Evolutionary conservation across 2,113 vertebrate species (phyloP), one percentile per base, ranked within the genome.

Genomic region (Hiodon alosoides): DNA sequence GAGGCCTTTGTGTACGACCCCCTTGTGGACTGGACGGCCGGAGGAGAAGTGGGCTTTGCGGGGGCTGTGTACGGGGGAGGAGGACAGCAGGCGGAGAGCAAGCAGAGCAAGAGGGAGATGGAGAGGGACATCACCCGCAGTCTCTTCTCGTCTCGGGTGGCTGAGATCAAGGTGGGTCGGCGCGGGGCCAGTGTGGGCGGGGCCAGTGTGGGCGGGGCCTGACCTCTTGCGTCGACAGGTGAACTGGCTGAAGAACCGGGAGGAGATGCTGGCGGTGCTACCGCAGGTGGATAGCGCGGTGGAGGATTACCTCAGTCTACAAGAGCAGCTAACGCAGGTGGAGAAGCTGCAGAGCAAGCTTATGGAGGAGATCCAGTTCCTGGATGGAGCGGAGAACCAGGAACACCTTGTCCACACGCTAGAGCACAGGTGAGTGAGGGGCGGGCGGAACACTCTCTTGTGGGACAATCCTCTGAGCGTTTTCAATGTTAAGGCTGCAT

Each of bases 1-100:
- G 97, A 99, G 79, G 97, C 97, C 69, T 99, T 99, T 68, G 97
- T 99, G 48, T 99, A 99, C 71, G 97, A 99, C 77, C 97, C 97
- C 0, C 88, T 99, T 87, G 97, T 99, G 83, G 97, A 99, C 88
- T 99, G 97, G 97, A 99, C 97, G 0, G 96, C 97, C 0, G 96
- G 97, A 9, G 97, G 97, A 0, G 97, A 99, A 88, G 95, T 96
- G 52, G 97, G 97, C 1, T 98, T 99, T 67, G 97, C 97, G 2
- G 97, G 97, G 1, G 97, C 97, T 0, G 97, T 99, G 51, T 99
- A 99, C 47, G 97, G 97, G 50, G 97, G 97, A 48, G 97, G 97
- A 0, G 97, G 97, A 58, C 97, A 98, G 76, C 97, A 98, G 86
- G 96, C 96, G 0, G 97, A 99, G 83, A 98, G 85, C 86, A 98